These are phyloP conservation scores for Strix uralensis DNA, from an alignment of 2,113 vertebrate species.

Conservation along the genomic window DNA sequence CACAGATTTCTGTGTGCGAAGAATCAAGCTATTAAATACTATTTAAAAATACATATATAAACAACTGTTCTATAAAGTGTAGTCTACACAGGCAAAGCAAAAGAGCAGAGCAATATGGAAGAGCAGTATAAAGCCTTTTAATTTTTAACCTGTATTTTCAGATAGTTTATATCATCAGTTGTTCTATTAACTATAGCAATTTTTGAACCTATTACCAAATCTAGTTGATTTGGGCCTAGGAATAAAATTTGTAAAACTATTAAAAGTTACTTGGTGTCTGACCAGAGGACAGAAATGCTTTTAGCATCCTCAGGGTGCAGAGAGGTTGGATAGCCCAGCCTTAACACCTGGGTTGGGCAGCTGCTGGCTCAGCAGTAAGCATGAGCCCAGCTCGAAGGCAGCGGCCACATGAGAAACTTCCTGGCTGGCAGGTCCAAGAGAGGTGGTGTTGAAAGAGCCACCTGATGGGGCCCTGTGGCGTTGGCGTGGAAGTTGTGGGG, in stretches of 20 bases:
- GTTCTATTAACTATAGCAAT: neutral
- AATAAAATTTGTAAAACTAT: neutral
- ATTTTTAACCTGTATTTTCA: conserved; percentile 29
- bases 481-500: neutral
- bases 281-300: neutral
- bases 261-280: neutral
- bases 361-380: neutral
- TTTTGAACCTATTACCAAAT: neutral
- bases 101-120: neutral
- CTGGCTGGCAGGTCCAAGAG: neutral
- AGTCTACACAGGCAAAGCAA: neutral
- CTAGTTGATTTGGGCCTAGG: neutral
- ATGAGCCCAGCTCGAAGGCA: accelerated
- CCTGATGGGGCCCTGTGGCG: neutral
- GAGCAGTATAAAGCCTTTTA: neutral
- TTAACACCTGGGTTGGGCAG: neutral
- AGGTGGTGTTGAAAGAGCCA: neutral
- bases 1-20: neutral
- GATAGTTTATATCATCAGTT: neutral
- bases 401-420: neutral
- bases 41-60: neutral
- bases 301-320: neutral
- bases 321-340: neutral
- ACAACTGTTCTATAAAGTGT: neutral
- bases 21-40: neutral